Evolutionary conservation across 1,140 invertebrate species (phyloP).

Genomic region (Conus betulinus): DNA sequence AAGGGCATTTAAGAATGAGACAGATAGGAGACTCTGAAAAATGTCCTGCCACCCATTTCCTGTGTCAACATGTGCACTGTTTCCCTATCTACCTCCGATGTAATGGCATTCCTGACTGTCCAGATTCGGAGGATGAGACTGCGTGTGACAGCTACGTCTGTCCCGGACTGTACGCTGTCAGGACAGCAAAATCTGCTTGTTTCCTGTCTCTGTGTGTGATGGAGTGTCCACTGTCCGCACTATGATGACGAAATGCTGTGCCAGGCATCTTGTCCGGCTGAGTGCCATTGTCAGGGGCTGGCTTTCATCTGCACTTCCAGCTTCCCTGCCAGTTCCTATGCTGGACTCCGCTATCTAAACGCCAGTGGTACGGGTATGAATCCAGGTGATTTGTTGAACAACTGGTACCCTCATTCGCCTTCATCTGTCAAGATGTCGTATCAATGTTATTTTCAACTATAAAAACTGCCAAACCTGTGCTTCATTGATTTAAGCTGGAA

Average conservation of each 20-base stretch:
- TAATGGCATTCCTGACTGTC: conserved; percentile 42
- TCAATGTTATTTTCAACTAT: neutral
- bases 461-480: conserved; percentile 3
- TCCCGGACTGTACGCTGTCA: conserved; percentile 14
- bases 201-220: conserved; percentile 19
- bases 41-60: conserved; percentile 30
- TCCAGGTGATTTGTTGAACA: neutral
- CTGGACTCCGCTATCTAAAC: conserved; percentile 31
- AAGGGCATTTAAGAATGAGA: conserved; percentile 12
- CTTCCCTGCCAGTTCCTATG: neutral
- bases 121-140: conserved; percentile 16
- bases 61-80: conserved; percentile 4
- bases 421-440: neutral
- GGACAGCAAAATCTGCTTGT: neutral
- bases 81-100: conserved; percentile 39
- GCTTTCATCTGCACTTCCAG: conserved; percentile 25
- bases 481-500: neutral
- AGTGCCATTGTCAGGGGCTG: conserved; percentile 30
- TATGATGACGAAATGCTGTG: conserved; percentile 16
- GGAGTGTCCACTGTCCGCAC: conserved; percentile 2
- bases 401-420: conserved; percentile 23
- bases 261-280: neutral
- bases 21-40: neutral
- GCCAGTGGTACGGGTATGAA: conserved; percentile 6
- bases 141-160: conserved; percentile 16